Conservation (phyloP, 2,888 invertebrate species). For the Chloroclysta siterata region DNA sequence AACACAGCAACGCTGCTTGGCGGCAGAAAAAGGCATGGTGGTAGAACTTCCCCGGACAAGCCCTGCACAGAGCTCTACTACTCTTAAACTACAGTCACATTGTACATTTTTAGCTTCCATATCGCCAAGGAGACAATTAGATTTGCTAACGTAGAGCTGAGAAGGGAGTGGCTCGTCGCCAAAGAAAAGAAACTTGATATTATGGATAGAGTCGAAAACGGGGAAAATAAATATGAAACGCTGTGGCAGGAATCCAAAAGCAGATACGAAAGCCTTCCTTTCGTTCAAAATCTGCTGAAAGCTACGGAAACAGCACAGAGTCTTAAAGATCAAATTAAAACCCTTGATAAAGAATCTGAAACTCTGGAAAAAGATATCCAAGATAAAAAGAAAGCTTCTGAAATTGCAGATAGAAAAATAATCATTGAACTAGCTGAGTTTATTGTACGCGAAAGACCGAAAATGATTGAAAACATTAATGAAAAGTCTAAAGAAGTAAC, state of each 20-base stretch:
- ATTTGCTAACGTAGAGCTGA: constrained; percentile 63
- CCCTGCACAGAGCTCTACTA: too few species aligned
- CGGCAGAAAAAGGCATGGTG: too few species aligned
- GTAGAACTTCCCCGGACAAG: too few species aligned
- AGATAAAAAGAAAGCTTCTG: constrained; percentile 48
- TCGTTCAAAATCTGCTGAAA: constrained; percentile 59
- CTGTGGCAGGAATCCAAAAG: constrained; percentile 64
- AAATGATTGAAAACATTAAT: constrained; percentile 47
- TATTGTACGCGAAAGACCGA: constrained; percentile 58
- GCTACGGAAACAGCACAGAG: constrained; percentile 48
- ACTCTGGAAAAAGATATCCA: constrained; percentile 51
- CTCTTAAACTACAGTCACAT: not conserved
- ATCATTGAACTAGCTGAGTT: constrained; percentile 64
- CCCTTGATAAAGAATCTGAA: constrained; percentile 51
- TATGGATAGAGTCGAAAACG: constrained; percentile 52
- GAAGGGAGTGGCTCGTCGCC: constrained; percentile 61
- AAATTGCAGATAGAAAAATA: constrained; percentile 51
- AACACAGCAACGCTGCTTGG: too few species aligned
- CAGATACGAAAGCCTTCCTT: constrained; percentile 67
- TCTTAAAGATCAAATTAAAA: constrained; percentile 49
- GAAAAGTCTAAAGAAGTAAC: constrained; percentile 50
- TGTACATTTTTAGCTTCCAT: constrained; percentile 13
- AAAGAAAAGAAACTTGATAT: constrained; percentile 58
- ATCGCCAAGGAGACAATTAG: constrained; percentile 58
- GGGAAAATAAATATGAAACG: constrained; percentile 66